These are phyloP conservation scores for Poeciliopsis turrubarensis DNA, from an alignment of 2,113 vertebrate species.

Conservation along the genomic window DNA sequence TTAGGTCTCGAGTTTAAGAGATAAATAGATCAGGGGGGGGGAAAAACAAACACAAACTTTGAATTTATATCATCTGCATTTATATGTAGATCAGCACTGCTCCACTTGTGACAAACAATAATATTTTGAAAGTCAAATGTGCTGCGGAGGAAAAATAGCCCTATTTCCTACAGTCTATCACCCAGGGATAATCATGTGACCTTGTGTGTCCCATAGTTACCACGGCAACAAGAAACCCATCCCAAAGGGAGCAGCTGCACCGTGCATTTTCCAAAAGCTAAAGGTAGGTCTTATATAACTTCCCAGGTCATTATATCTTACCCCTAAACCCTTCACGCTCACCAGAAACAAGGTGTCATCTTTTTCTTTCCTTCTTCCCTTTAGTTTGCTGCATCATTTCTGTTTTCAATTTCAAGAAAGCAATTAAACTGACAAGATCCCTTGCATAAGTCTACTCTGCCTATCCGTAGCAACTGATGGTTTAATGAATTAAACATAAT, in stretches of 20 bases:
- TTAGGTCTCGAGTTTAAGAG: background rate
- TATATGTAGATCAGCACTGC: background rate
- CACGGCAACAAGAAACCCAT: constrained; percentile 56
- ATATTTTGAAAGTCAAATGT: constrained; percentile 19
- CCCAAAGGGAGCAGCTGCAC: constrained; percentile 58
- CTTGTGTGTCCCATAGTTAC: constrained; percentile 60
- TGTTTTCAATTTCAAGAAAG: constrained; percentile 42
- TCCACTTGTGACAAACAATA: background rate
- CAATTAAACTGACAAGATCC: constrained; percentile 2
- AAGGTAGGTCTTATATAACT: constrained; percentile 51
- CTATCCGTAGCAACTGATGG: constrained; percentile 35
- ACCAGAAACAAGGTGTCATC: constrained; percentile 30
- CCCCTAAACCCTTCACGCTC: constrained; percentile 3
- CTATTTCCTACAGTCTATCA: constrained; percentile 27
- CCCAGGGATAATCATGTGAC: constrained; percentile 50
- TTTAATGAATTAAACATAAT: constrained; percentile 32
- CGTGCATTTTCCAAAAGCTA: constrained; percentile 45
- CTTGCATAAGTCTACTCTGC: constrained; percentile 22
- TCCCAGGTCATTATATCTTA: constrained; percentile 14
- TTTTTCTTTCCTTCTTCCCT: constrained; percentile 14
- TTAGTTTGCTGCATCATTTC: constrained; percentile 42
- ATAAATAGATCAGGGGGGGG: background rate
- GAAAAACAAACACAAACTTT: background rate
- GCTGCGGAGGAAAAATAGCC: background rate
- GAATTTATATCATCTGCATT: background rate